phyloP scores from a whole-genome alignment of 1,140 invertebrate genomes.

The Drosophila murphyi region DNA sequence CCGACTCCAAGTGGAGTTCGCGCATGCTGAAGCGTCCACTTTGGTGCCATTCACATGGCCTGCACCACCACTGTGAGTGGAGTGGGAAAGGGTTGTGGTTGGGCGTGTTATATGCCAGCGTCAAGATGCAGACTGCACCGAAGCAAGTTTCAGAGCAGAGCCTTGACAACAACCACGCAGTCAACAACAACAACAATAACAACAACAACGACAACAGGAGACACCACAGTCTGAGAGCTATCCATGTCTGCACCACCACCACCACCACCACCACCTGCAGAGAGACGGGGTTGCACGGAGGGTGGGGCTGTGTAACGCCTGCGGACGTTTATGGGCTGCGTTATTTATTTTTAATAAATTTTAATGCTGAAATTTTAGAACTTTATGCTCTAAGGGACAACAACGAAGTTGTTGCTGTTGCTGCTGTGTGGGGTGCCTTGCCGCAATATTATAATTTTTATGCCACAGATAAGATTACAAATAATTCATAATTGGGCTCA shows the following conservation, averaged over 20 bases:
- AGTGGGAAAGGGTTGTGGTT: constrained; percentile 45
- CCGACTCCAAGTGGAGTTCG: constrained; percentile 68
- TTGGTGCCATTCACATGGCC: constrained; percentile 73
- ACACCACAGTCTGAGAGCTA: constrained; percentile 23
- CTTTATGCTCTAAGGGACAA: constrained; percentile 31
- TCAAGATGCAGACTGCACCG: constrained; percentile 37
- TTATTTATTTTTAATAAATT: constrained; percentile 82
- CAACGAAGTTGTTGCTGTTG: not conserved
- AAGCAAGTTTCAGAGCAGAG: not conserved
- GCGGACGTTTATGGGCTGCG: constrained; percentile 32
- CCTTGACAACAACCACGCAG: not conserved
- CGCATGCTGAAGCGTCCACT: constrained; percentile 81
- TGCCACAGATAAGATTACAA: constrained; percentile 78
- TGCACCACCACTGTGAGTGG: not conserved
- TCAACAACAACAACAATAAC: not conserved
- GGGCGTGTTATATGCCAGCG: constrained; percentile 67
- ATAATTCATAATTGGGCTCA: constrained; percentile 78
- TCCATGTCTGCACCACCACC: constrained; percentile 34
- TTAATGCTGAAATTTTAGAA: constrained; percentile 80
- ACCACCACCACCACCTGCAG: not conserved
- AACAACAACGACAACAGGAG: constrained; percentile 31
- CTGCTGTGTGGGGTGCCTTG: constrained; percentile 65
- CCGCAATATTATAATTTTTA: constrained; percentile 75
- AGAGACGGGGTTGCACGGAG: not conserved
- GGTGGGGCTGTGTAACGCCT: not conserved